These are phyloP conservation scores for Bufo bufo DNA, from an alignment of 2,113 vertebrate genomes.

Conservation along the genomic window DNA sequence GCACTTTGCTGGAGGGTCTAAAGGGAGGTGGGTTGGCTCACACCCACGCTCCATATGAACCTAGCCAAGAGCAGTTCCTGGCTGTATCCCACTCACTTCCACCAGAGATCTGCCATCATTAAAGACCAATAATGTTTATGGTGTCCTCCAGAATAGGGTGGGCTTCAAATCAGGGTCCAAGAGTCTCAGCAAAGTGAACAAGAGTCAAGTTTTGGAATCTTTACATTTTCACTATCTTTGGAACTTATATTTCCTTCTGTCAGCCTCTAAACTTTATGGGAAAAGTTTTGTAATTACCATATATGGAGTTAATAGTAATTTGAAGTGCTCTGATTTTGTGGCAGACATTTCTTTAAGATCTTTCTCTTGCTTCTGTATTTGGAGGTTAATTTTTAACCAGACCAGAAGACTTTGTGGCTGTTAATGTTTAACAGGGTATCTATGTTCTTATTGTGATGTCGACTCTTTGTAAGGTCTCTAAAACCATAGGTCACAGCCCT, in stretches of 20 bases:
- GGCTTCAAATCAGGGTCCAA: too few species aligned
- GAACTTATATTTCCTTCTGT: not conserved
- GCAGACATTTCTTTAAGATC: not conserved
- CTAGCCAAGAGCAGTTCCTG: conserved; percentile 57
- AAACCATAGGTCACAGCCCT: conserved; percentile 38
- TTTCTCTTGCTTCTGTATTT: conserved; percentile 25
- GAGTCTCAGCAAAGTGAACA: not conserved
- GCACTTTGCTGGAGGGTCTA: conserved; percentile 57
- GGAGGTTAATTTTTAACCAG: conserved; percentile 90
- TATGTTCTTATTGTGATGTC: conserved; percentile 69
- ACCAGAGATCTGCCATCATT: not conserved
- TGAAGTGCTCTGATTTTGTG: not conserved
- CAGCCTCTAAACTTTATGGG: not conserved
- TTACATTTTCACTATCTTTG: not conserved
- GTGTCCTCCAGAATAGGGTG: not conserved
- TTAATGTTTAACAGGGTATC: conserved; percentile 80
- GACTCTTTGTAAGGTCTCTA: conserved; percentile 9
- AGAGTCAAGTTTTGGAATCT: not conserved
- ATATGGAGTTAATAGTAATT: not conserved
- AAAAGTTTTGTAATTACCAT: not conserved
- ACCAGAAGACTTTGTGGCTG: conserved; percentile 46
- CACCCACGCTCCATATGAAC: conserved; percentile 64
- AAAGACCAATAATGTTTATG: not conserved
- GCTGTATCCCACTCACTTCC: conserved; percentile 29
- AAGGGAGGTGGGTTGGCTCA: conserved; percentile 59